Percentiles rank a stretch among this genome's conserved stretches.
phyloP scores from a whole-genome alignment of 2,888 invertebrate species.

The Perdita meconis region DNA sequence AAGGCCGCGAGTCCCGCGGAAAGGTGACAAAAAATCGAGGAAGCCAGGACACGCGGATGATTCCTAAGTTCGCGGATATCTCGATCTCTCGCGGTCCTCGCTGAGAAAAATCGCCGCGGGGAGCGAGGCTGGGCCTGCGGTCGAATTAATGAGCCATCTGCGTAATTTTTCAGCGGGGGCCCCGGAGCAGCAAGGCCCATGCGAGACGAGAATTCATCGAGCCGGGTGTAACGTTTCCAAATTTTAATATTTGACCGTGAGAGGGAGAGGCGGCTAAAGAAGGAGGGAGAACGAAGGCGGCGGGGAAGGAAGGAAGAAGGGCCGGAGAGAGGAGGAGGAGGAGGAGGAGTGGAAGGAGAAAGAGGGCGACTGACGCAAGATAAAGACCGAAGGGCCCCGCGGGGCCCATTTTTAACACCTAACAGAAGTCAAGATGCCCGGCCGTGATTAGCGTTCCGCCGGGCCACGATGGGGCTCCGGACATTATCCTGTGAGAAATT shows the following conservation, averaged over 20 bases:
- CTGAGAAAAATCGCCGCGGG: slow-evolving; percentile 50
- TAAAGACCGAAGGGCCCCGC: slow-evolving; percentile 74
- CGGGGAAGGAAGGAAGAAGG: not conserved
- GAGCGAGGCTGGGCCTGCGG: slow-evolving; percentile 23
- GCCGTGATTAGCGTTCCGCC: slow-evolving; percentile 74
- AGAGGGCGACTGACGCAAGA: slow-evolving; percentile 63
- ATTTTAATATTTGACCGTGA: slow-evolving; percentile 74
- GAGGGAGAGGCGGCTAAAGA: slow-evolving; percentile 6
- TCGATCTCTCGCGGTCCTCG: slow-evolving; percentile 40
- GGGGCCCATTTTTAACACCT: slow-evolving; percentile 81
- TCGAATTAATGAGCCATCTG: slow-evolving; percentile 62
- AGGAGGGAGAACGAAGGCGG: slow-evolving; percentile 2
- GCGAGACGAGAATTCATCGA: slow-evolving; percentile 45
- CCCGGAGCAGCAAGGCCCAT: slow-evolving; percentile 5
- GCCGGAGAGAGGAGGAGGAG: slow-evolving; percentile 19
- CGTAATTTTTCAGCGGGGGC: slow-evolving; percentile 54
- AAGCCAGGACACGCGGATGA: slow-evolving; percentile 12
- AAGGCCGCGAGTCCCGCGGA: not conserved
- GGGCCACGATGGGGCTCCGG: slow-evolving; percentile 59
- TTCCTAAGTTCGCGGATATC: slow-evolving; percentile 45
- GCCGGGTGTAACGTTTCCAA: slow-evolving; percentile 73
- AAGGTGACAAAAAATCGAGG: slow-evolving; percentile 15
- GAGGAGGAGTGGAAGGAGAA: slow-evolving; percentile 39
- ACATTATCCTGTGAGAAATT: slow-evolving; percentile 81
- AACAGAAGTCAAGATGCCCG: slow-evolving; percentile 81